Evolutionary conservation across 2,888 invertebrate genomes (phyloP).

Genomic region (Diloba caeruleocephala): DNA sequence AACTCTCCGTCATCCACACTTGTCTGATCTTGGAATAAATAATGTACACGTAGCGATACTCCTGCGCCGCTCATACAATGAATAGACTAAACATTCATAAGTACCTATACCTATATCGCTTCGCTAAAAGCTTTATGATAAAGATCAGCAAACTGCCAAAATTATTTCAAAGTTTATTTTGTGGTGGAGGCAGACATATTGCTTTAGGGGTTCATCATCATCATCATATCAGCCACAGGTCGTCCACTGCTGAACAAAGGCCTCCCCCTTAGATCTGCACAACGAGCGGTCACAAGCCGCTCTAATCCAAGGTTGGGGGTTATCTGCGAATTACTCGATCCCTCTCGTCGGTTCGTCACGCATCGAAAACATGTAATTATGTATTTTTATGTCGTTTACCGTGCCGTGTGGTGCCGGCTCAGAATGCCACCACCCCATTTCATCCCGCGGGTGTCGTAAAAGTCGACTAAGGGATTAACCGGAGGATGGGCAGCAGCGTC

Average conservation of each 20-base stretch:
- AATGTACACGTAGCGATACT: slow-evolving; percentile 36
- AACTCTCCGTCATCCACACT: slow-evolving; percentile 34
- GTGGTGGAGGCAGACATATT: slow-evolving; percentile 5
- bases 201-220: too few relatives aligned
- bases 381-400: slow-evolving; percentile 1
- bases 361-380: slow-evolving; percentile 2
- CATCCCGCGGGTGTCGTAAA: too few relatives aligned
- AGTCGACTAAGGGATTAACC: too few relatives aligned
- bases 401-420: too few relatives aligned
- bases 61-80: slow-evolving; percentile 59
- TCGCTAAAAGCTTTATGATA: slow-evolving; percentile 54
- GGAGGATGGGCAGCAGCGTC: too few relatives aligned
- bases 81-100: slow-evolving; percentile 72
- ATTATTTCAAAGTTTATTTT: slow-evolving; percentile 28
- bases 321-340: slow-evolving; percentile 2
- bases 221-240: too few relatives aligned
- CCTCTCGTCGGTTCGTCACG: neutral
- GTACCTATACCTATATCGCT: slow-evolving; percentile 42
- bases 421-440: too few relatives aligned
- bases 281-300: too few relatives aligned
- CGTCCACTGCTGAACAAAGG: too few relatives aligned
- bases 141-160: slow-evolving; percentile 24
- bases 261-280: too few relatives aligned
- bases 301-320: too few relatives aligned
- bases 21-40: slow-evolving; percentile 44